Evolutionary conservation across 2,888 invertebrate species (phyloP), one percentile per base, ranked within the genome.

Genomic region (Idaea biselata): DNA sequence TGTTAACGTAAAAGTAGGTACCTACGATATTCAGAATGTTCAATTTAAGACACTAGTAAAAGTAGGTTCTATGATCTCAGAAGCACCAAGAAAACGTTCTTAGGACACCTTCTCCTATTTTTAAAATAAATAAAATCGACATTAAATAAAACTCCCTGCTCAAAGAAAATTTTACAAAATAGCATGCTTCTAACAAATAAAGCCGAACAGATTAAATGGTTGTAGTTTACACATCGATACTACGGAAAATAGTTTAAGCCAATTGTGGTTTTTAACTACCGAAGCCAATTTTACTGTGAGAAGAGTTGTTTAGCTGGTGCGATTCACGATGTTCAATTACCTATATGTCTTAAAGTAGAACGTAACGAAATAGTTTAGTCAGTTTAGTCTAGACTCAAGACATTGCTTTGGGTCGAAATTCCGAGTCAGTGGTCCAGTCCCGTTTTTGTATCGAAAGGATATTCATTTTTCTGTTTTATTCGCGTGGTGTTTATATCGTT

Each of bases 201-300:
- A 86, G 85, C 86, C 65, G 72, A 84, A 90, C 90, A 91, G 91
- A 91, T 77, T 76, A 90, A 91, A 91, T 90, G 91, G 91, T 91
- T 91, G 90, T 73, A 75, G 44, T 44, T 44, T 44, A 44, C 69
- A 76, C 68, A 66, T 65, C 67, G 60, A 65, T 66, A 62, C 74
- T 63, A 74, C 64, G 68, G 69, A 76, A 73, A 63, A 73, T 56
- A 69, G 67, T 58, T 64, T 65, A 75, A 78, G 78, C 76, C 62
- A 71, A 71, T 65, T 65, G 44, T 44, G 61, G 5, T 65, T 64
- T n/a, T 57, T 53, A 32, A 61, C 70, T 75, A 76, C 63, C 68
- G 60, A 75, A 76, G 74, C 73, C 55, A 64, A 63, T 63, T 63
- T 44, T 44, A 44, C 44, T 44, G 44, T 44, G 44, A 44, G 44